Evolutionary conservation across 1,140 invertebrate species (phyloP).

Genomic region (Branchinecta lynchi): DNA sequence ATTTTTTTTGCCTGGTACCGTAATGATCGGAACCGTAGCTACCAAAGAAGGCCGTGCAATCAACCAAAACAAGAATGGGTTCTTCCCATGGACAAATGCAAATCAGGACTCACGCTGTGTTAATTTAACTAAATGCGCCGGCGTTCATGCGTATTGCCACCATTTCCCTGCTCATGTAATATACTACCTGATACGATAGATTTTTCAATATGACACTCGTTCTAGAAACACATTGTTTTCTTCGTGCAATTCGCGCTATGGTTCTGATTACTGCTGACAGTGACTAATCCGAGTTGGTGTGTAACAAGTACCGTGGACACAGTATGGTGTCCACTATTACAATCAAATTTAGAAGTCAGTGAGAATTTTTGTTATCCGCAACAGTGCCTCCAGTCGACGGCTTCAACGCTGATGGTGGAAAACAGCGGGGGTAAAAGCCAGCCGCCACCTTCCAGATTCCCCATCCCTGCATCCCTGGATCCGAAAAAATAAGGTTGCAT

Average conservation of each 20-base stretch:
- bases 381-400: neutral
- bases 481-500: too few species aligned
- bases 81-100: too few species aligned
- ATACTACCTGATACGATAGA: conserved; percentile 6
- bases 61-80: too few species aligned
- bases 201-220: conserved; percentile 7
- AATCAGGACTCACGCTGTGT: neutral
- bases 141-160: neutral
- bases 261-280: conserved; percentile 6
- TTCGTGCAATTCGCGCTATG: neutral
- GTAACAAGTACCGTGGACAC: neutral
- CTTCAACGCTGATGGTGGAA: too few species aligned
- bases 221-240: conserved; percentile 2
- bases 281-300: neutral
- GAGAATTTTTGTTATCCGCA: neutral
- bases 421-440: too few species aligned
- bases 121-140: conserved; percentile 3
- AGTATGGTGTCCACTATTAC: neutral
- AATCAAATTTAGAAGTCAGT: conserved; percentile 4
- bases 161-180: neutral
- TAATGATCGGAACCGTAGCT: too few species aligned
- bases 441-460: too few species aligned
- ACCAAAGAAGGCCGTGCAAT: too few species aligned
- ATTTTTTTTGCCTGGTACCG: too few species aligned
- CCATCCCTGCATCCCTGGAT: too few species aligned